A percentile compares a stretch with the other conserved stretches of the same genome.
phyloP scores from a whole-genome alignment of 1,140 invertebrate genomes.

The Melitaea cinxia region DNA sequence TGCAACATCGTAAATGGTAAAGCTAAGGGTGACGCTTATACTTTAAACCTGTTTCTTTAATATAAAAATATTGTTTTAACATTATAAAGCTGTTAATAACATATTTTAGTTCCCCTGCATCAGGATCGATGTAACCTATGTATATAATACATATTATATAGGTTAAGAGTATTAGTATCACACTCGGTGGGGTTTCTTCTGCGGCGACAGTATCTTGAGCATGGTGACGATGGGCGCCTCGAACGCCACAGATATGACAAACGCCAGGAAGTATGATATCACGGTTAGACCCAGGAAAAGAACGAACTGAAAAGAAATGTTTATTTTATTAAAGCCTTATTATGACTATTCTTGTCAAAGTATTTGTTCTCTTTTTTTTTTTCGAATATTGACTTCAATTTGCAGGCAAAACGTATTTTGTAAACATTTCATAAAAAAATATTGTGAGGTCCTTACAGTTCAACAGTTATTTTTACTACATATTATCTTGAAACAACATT shows the following conservation, averaged over 20 bases:
- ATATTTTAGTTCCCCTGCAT: neutral
- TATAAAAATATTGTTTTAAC: neutral
- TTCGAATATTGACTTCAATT: too few species aligned
- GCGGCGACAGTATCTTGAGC: constrained; percentile 89
- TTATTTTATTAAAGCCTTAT: neutral
- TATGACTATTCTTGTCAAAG: too few species aligned
- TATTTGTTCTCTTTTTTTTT: too few species aligned
- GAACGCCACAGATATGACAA: constrained; percentile 89
- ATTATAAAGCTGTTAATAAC: neutral
- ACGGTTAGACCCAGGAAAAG: constrained; percentile 90
- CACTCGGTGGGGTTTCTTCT: constrained; percentile 66
- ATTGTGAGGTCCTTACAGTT: too few species aligned
- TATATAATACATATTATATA: neutral
- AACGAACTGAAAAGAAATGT: constrained; percentile 83
- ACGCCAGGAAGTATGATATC: constrained; percentile 89
- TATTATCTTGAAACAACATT: too few species aligned
- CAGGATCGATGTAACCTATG: too few species aligned
- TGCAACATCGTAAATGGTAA: too few species aligned
- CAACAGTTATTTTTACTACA: too few species aligned
- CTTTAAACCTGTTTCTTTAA: neutral
- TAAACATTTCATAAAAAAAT: too few species aligned
- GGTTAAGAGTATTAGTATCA: constrained; percentile 30
- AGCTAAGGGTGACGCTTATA: neutral
- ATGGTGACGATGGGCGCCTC: constrained; percentile 92
- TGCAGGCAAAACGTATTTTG: too few species aligned